Conservation (phyloP, 92 coral and sea anemone genomes). For the Pocillopora grandis region DNA sequence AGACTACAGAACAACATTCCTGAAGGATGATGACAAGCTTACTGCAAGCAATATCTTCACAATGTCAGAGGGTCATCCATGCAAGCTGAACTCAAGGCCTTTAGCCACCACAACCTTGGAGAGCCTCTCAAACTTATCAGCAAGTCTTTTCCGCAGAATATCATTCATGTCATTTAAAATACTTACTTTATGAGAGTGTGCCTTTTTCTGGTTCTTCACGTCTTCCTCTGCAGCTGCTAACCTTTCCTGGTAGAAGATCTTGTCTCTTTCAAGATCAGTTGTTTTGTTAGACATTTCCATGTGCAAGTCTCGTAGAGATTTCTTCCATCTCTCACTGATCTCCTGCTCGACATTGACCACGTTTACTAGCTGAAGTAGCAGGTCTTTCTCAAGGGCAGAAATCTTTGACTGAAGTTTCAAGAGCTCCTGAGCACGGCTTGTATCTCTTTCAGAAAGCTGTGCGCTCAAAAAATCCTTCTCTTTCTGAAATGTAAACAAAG, state of each 20-base stretch:
- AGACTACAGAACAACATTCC: constrained; percentile 34
- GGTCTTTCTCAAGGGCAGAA: constrained; percentile 42
- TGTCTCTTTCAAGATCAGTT: constrained; percentile 52
- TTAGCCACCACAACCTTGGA: constrained; percentile 37
- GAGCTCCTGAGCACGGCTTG: constrained; percentile 43
- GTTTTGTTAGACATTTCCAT: constrained; percentile 32
- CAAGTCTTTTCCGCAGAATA: constrained; percentile 43
- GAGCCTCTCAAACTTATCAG: constrained; percentile 49
- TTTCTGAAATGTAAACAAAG: constrained; percentile 5
- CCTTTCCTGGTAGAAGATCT: constrained; percentile 31
- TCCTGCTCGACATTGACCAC: constrained; percentile 47
- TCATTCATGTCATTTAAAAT: constrained; percentile 46
- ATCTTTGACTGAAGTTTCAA: constrained; percentile 40
- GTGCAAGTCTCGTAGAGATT: constrained; percentile 6
- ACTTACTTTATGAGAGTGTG: constrained; percentile 34
- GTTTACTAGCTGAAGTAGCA: constrained; percentile 34
- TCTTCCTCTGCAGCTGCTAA: constrained; percentile 28
- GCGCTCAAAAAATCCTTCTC: constrained; percentile 35
- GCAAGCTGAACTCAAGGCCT: too few species aligned
- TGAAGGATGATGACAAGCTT: constrained; percentile 46
- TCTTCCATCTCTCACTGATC: constrained; percentile 42
- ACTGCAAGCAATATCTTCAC: background rate
- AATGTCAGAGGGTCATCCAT: too few species aligned
- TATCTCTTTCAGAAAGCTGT: constrained; percentile 24
- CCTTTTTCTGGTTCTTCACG: constrained; percentile 24